Base-by-base conservation (phyloP, 2,888 invertebrate genomes). In the Craniophora ligustri region DNA sequence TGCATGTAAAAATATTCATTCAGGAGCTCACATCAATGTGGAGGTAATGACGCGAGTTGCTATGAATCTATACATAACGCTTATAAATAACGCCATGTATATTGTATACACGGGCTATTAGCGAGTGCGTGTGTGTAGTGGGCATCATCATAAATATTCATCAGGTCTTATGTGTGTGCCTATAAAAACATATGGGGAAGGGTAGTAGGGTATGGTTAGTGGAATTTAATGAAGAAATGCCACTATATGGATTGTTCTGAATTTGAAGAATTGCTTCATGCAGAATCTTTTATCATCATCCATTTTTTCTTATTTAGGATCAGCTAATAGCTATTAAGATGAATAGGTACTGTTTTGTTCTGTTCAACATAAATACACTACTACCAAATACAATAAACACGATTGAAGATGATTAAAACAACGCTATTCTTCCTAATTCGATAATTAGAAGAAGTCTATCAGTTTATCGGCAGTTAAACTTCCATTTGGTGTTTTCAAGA, bases 21-120 rank as follows among this genome's bases (percentile, higher is more conserved):
- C 63, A 64, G 60, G 58, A 75, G 71, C 76, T 69, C 75, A 76
- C 69, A 72, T 82, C 81, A 81, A 86, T 87, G 85, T 77, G 62
- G 84, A 87, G 83, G 88, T 87, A 89, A 89, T 89, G 89, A 88
- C 72, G 86, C 89, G 88, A 74, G 75, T 59, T 78, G 68, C 67
- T 67, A 76, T 76, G 75, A 76, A 77, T 78, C 76, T 68, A 79
- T 78, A 76, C 56, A 77, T 76, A 81, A 78, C 75, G 76, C 72
- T 71, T 78, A 79, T 84, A 81, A 83, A 81, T 81, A 76, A 81
- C 79, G 70, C 59, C 64, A 72, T 75, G 68, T 68, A 67, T 26
- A 26, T 1, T 26, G 4, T 72, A 64, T 71, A 77, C 66, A 79
- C 81, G 84, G 76, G 76, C 84, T 88, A 85, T 88, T 87, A 88